Conservation (phyloP, 2,888 invertebrate species). For the Drosophila subsilvestris region DNA sequence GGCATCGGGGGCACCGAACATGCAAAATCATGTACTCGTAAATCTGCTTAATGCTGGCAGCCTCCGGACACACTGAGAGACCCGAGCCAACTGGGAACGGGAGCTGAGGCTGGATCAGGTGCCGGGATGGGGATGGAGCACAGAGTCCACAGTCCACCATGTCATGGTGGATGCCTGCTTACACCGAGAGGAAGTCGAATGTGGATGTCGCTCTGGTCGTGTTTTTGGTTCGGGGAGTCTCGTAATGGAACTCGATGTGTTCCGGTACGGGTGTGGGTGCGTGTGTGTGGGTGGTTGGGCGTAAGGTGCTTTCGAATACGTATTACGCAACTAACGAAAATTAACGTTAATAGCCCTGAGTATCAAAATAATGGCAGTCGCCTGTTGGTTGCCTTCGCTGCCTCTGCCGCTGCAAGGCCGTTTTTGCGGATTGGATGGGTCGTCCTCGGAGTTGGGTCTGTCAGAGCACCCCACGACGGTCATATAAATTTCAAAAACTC, state of each 20-base stretch:
- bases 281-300: conserved; percentile 35
- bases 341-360: conserved; percentile 78
- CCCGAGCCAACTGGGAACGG: conserved; percentile 8
- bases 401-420: conserved; percentile 22
- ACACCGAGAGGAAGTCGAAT: conserved; percentile 44
- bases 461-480: conserved; percentile 17
- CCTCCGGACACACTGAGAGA: conserved; percentile 65
- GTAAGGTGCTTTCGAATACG: conserved; percentile 77
- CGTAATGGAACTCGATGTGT: conserved; percentile 68
- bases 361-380: conserved; percentile 74
- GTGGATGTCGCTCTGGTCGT: conserved; percentile 39
- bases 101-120: conserved; percentile 22
- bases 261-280: not conserved
- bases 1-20: conserved; percentile 79
- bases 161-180: conserved; percentile 65
- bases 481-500: conserved; percentile 74
- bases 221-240: conserved; percentile 21
- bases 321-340: conserved; percentile 80
- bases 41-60: conserved; percentile 81
- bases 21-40: conserved; percentile 83
- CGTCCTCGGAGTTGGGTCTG: conserved; percentile 17
- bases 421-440: conserved; percentile 40
- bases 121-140: conserved; percentile 42
- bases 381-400: conserved; percentile 52
- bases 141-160: conserved; percentile 44